Evolutionary conservation across 2,888 invertebrate species (phyloP).

Genomic region (Volucella bombylans): DNA sequence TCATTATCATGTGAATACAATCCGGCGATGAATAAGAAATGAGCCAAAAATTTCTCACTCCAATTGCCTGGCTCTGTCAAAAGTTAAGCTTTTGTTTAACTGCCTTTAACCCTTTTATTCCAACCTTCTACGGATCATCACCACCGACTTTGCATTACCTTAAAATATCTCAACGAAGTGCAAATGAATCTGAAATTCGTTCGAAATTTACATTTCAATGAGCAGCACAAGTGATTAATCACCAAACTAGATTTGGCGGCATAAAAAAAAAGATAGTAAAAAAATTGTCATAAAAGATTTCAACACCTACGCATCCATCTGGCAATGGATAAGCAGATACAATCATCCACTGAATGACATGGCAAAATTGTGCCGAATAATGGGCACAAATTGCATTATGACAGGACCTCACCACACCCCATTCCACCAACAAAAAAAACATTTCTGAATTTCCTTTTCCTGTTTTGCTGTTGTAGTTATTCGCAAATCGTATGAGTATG

Average conservation of each 20-base stretch:
- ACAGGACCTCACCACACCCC: constrained; percentile 60
- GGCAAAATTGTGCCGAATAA: constrained; percentile 55
- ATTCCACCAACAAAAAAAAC: constrained; percentile 7
- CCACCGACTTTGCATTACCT: background rate
- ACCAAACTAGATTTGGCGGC: constrained; percentile 12
- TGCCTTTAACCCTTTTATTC: constrained; percentile 52
- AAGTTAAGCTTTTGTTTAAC: constrained; percentile 61
- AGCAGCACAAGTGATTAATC: constrained; percentile 61
- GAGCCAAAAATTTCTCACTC: constrained; percentile 36
- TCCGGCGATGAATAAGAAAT: constrained; percentile 52
- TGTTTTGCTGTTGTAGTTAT: constrained; percentile 29
- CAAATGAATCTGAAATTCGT: constrained; percentile 5
- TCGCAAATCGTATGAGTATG: constrained; percentile 34
- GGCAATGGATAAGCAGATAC: constrained; percentile 45
- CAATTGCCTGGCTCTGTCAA: constrained; percentile 19
- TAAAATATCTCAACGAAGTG: background rate
- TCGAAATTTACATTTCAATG: constrained; percentile 53
- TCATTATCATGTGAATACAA: constrained; percentile 68
- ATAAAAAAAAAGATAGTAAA: constrained; percentile 25
- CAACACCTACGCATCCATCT: constrained; percentile 22
- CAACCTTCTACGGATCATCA: constrained; percentile 48
- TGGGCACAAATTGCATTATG: constrained; percentile 73
- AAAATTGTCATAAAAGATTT: constrained; percentile 45
- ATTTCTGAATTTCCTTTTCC: constrained; percentile 25
- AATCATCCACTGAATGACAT: constrained; percentile 34